Conservation (phyloP, 2,888 invertebrate genomes). For the Smittia sp. region DNA sequence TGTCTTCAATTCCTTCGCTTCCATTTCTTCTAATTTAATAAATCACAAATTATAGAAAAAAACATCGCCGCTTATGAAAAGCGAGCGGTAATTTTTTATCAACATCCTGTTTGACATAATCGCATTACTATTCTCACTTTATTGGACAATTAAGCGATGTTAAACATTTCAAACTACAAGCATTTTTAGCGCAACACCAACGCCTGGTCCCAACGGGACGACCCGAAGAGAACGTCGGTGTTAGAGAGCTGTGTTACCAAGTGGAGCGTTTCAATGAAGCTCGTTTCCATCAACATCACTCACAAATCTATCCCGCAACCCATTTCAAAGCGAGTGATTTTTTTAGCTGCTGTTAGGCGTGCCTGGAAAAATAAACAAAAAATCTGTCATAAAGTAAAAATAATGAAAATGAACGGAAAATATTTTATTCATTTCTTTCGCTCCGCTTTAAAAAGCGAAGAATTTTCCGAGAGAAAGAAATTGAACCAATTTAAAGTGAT, state of each 20-base stretch:
- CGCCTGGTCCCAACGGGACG: neutral
- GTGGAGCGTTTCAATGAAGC: no score
- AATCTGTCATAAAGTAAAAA: neutral
- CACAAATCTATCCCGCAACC: no score
- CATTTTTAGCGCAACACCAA: neutral
- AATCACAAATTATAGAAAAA: neutral
- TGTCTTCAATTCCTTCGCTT: neutral
- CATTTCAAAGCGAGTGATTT: neutral
- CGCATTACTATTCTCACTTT: neutral
- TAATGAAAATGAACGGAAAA: neutral
- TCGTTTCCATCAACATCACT: no score
- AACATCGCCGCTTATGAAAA: neutral
- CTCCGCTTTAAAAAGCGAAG: neutral
- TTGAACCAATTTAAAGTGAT: neutral
- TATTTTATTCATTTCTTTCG: neutral
- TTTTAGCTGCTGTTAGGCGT: neutral
- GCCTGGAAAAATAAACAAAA: constrained; percentile 5
- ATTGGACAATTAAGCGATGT: neutral
- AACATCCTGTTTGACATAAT: constrained; percentile 4
- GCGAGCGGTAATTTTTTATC: neutral
- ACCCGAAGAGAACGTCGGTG: no score
- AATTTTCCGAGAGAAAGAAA: neutral
- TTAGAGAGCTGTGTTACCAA: no score
- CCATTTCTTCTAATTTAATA: constrained; percentile 12
- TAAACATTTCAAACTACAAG: neutral